Evolutionary conservation across 2,888 invertebrate species (phyloP).

Genomic region (Tortrix viridana): DNA sequence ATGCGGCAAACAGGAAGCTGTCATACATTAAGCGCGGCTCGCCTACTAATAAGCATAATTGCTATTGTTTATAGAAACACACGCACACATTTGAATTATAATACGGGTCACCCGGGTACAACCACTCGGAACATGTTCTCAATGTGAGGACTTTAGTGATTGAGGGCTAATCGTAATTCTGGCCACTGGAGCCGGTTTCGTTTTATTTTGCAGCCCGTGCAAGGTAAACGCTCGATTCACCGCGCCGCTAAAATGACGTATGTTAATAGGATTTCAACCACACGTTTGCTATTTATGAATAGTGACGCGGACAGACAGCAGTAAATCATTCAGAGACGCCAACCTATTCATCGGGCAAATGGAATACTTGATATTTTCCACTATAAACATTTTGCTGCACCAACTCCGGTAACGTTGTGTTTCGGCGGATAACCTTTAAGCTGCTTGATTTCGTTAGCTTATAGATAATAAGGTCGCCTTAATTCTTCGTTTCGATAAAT

Average conservation of each 20-base stretch:
- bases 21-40: conserved; percentile 57
- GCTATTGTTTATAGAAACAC: conserved; percentile 55
- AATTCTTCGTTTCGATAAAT: conserved; percentile 7
- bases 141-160: conserved; percentile 33
- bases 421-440: background rate
- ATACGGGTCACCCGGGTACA: conserved; percentile 37
- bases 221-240: conserved; percentile 57
- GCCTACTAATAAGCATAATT: conserved; percentile 48
- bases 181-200: conserved; percentile 72
- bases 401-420: background rate
- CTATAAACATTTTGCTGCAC: conserved; percentile 16
- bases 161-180: conserved; percentile 68
- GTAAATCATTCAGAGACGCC: conserved; percentile 55
- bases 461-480: background rate
- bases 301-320: conserved; percentile 36
- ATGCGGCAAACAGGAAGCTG: conserved; percentile 69
- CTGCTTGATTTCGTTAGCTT: background rate
- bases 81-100: conserved; percentile 41
- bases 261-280: conserved; percentile 11
- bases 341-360: conserved; percentile 38
- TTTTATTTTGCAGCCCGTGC: conserved; percentile 54
- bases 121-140: conserved; percentile 5
- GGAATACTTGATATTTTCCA: conserved; percentile 32
- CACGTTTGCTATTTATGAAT: conserved; percentile 17
- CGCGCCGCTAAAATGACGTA: conserved; percentile 31